phyloP scores from a whole-genome alignment of 2,797 vertebrate species.

The Pangasius sanitwongsei region DNA sequence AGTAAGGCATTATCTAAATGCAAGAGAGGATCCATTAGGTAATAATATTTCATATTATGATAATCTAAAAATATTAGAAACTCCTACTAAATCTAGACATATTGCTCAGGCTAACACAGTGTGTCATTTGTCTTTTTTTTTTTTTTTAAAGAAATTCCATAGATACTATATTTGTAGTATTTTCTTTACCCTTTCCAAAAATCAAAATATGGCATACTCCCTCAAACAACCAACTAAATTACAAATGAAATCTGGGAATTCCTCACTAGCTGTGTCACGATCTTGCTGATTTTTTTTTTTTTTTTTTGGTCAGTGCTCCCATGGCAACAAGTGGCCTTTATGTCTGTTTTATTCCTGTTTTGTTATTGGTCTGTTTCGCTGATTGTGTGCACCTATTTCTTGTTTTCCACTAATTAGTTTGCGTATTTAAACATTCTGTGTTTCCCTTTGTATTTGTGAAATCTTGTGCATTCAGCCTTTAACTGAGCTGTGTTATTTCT shows the following conservation, averaged over 20 bases:
- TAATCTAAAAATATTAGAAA: background rate
- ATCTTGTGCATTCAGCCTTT: background rate
- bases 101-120: background rate
- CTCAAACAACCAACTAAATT: background rate
- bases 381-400: background rate
- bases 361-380: background rate
- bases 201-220: background rate
- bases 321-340: background rate
- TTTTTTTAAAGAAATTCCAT: background rate
- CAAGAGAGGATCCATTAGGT: background rate
- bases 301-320: too few species aligned
- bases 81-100: background rate
- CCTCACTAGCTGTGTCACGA: background rate
- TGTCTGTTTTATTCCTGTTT: background rate
- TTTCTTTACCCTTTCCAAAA: background rate
- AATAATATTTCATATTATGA: background rate
- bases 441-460: background rate
- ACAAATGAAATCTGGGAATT: background rate
- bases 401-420: background rate
- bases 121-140: background rate
- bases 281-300: background rate
- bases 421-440: background rate
- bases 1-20: slow-evolving; percentile 2
- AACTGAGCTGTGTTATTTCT: background rate
- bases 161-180: background rate